Conservation (phyloP, 2,113 vertebrate species). For the Nannospalax galili region DNA sequence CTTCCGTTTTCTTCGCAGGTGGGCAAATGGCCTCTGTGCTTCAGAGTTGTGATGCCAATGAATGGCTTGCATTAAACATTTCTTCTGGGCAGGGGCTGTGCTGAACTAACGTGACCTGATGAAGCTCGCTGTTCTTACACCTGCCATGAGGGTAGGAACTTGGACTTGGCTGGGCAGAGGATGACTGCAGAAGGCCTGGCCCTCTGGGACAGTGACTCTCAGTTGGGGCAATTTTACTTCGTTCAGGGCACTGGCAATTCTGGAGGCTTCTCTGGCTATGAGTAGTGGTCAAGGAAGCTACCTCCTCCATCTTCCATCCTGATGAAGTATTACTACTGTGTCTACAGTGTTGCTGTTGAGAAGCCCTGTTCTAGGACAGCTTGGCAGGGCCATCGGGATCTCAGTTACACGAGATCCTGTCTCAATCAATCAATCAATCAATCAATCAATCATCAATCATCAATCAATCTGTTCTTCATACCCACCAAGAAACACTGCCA, state of each 20-base stretch:
- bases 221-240: not conserved
- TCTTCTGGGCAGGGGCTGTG: not conserved
- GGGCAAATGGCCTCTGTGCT: too few relatives aligned
- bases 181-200: not conserved
- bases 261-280: not conserved
- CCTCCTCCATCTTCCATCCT: not conserved
- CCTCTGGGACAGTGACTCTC: not conserved
- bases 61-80: too few relatives aligned
- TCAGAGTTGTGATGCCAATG: not conserved
- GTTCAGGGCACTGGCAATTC: not conserved
- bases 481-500: not conserved
- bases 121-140: not conserved
- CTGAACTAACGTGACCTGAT: not conserved
- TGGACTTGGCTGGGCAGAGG: not conserved
- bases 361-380: not conserved
- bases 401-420: not conserved
- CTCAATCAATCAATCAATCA: too few relatives aligned
- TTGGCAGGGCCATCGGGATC: not conserved
- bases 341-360: not conserved
- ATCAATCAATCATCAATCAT: too few relatives aligned
- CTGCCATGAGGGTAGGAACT: not conserved
- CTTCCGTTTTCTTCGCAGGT: not conserved
- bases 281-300: not conserved
- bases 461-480: too few relatives aligned
- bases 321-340: not conserved